These are phyloP conservation scores for Enteromius thamalakanensis DNA, from an alignment of 2,797 vertebrate genomes.

Conservation along the genomic window DNA sequence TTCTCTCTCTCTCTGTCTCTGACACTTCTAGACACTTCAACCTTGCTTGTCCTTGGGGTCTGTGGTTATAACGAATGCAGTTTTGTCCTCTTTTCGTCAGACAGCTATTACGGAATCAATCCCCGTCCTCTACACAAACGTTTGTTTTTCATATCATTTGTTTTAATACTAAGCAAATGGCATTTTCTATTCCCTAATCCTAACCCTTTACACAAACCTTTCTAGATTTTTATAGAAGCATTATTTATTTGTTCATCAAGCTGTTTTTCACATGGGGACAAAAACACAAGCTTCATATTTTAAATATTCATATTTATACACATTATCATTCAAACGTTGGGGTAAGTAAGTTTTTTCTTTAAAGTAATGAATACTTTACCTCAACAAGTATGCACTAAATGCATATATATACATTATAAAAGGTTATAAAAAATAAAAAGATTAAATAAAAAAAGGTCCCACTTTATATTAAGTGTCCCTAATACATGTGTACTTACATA, in stretches of 20 bases:
- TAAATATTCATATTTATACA: not conserved
- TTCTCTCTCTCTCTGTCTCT: conserved; percentile 29
- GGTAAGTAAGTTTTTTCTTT: not conserved
- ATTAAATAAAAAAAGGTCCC: too few relatives aligned
- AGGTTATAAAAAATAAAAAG: too few relatives aligned
- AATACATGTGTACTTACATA: too few relatives aligned
- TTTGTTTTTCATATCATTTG: conserved; percentile 17
- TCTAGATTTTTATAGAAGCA: conserved; percentile 2
- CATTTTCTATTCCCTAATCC: conserved; percentile 24
- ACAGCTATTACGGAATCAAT: conserved; percentile 25
- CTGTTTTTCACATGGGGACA: not conserved
- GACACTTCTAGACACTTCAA: conserved; percentile 34
- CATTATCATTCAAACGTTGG: not conserved
- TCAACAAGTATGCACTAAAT: not conserved
- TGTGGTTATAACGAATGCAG: conserved; percentile 19
- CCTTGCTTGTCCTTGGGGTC: conserved; percentile 51
- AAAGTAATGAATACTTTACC: not conserved
- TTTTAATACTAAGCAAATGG: conserved; percentile 8
- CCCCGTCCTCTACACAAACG: conserved; percentile 18
- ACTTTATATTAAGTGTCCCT: too few relatives aligned
- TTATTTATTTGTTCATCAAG: conserved; percentile 16
- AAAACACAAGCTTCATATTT: not conserved
- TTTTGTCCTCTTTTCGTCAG: conserved; percentile 34
- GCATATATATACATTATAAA: too few relatives aligned
- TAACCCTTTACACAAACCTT: conserved; percentile 1